Conservation (phyloP, 30 jellyfish, hydroid and myxozoan species). For the Pseudorhiza aurosa region DNA sequence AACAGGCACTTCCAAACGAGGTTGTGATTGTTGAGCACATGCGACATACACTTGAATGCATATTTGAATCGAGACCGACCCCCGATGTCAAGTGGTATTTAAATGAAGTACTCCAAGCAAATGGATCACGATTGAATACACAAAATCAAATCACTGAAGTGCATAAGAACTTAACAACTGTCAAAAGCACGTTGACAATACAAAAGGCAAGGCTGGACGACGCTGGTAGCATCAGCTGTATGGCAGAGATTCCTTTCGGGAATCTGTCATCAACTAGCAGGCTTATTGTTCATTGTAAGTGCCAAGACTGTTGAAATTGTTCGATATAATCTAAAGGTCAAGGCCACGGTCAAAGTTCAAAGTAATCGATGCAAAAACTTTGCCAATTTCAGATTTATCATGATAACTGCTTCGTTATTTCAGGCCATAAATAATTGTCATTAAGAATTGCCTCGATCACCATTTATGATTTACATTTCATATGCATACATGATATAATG, state of each 20-base stretch:
- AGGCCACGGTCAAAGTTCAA: too few species aligned
- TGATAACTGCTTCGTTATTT: too few species aligned
- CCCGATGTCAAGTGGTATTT: conserved; percentile 58
- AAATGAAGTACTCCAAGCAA: conserved; percentile 34
- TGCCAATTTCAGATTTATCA: too few species aligned
- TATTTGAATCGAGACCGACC: conserved; percentile 48
- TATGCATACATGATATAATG: too few species aligned
- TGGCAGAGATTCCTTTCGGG: conserved; percentile 44
- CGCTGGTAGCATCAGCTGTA: conserved; percentile 42
- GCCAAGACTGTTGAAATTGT: too few species aligned
- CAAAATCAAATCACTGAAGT: conserved; percentile 1
- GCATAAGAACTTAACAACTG: conserved; percentile 8
- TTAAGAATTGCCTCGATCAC: too few species aligned
- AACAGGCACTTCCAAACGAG: conserved; percentile 53
- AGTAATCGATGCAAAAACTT: too few species aligned
- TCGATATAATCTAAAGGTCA: too few species aligned
- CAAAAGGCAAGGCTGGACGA: conserved; percentile 29
- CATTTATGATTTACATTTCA: too few species aligned
- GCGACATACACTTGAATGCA: conserved; percentile 40
- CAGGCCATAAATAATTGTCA: too few species aligned
- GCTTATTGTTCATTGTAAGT: conserved; percentile 61
- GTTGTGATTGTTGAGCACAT: conserved; percentile 39
- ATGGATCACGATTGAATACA: conserved; percentile 15
- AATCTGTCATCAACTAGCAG: conserved; percentile 18
- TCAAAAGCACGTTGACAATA: conserved; percentile 48